Percentiles rank a stretch among this genome's conserved stretches.
These are phyloP conservation scores for Orius insidiosus DNA, from an alignment of 1,140 invertebrate species.

Conservation along the genomic window DNA sequence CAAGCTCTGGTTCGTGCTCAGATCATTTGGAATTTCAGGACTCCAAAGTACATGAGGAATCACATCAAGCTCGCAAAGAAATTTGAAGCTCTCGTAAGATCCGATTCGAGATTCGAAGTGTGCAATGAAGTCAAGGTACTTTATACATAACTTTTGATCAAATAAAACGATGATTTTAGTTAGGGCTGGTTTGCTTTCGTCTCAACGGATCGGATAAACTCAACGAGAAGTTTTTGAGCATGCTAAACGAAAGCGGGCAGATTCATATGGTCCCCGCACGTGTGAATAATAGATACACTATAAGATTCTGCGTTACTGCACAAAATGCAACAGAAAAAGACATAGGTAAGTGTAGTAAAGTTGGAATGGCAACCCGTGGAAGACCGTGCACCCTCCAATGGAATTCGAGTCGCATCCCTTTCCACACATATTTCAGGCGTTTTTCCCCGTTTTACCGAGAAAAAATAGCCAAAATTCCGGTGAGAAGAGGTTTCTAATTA, in stretches of 20 bases:
- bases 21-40: conserved; percentile 85
- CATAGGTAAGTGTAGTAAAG: conserved; percentile 53
- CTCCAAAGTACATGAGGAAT: conserved; percentile 82
- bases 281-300: conserved; percentile 79
- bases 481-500: background rate
- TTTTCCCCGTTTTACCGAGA: background rate
- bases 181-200: conserved; percentile 71
- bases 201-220: conserved; percentile 69
- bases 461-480: background rate
- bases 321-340: conserved; percentile 78
- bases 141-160: background rate
- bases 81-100: conserved; percentile 70
- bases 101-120: conserved; percentile 83
- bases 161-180: conserved; percentile 39
- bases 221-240: conserved; percentile 84
- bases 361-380: too few species aligned
- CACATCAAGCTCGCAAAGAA: conserved; percentile 85
- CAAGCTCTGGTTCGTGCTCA: conserved; percentile 94
- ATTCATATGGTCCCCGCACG: conserved; percentile 94
- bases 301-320: conserved; percentile 87
- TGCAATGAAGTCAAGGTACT: conserved; percentile 86
- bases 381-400: too few species aligned
- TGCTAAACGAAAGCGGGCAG: conserved; percentile 90
- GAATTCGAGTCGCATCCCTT: conserved; percentile 3
- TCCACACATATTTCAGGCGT: too few species aligned